phyloP scores from a whole-genome alignment of 2,113 vertebrate genomes.

The Bufo bufo region DNA sequence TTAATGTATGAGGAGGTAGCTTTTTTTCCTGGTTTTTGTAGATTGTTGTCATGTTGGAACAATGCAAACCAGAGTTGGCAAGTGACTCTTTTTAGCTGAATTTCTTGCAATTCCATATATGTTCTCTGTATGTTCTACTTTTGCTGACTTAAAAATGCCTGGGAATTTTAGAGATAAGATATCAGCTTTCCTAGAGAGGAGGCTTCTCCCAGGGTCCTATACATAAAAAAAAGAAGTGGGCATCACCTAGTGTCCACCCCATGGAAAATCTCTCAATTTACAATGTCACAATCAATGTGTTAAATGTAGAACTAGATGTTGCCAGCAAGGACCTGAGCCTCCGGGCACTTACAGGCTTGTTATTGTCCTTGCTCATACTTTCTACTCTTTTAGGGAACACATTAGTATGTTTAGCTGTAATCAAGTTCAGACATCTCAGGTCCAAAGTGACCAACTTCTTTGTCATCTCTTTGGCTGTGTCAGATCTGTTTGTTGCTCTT shows the following conservation, averaged over 20 bases:
- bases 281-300: slow-evolving; percentile 50
- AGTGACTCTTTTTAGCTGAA: not conserved
- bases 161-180: not conserved
- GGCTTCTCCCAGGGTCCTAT: not conserved
- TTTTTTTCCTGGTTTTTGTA: slow-evolving; percentile 16
- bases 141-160: slow-evolving; percentile 1
- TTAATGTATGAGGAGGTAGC: not conserved
- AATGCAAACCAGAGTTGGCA: slow-evolving; percentile 1
- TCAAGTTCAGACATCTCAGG: slow-evolving; percentile 73
- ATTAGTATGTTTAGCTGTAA: slow-evolving; percentile 73
- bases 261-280: slow-evolving; percentile 55
- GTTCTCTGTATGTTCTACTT: not conserved
- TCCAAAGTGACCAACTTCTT: slow-evolving; percentile 83
- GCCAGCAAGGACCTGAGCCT: slow-evolving; percentile 54
- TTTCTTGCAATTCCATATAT: not conserved
- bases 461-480: slow-evolving; percentile 79
- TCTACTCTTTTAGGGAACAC: slow-evolving; percentile 77
- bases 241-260: slow-evolving; percentile 27
- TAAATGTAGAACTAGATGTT: slow-evolving; percentile 49
- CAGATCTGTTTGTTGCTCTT: slow-evolving; percentile 79
- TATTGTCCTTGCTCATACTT: slow-evolving; percentile 77
- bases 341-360: slow-evolving; percentile 72
- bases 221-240: not conserved
- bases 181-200: not conserved
- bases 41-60: not conserved